Conservation (phyloP, 2,113 vertebrate genomes). For the Notarius quadriscutis region DNA sequence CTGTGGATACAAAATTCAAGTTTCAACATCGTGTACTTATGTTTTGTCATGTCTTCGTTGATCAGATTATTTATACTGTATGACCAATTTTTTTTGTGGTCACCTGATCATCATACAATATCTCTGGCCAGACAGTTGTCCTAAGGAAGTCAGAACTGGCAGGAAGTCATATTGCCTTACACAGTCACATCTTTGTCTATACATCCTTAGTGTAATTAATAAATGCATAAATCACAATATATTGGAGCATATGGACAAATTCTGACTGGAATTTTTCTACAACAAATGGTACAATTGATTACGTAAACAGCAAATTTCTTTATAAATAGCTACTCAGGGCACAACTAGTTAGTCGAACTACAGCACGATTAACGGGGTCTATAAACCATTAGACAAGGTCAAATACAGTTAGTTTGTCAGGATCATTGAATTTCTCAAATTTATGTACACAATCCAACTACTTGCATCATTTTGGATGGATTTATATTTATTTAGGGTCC, state of each 20-base stretch:
- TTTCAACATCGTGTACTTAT: not conserved
- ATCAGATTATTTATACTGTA: not conserved
- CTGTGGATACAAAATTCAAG: slow-evolving; percentile 29
- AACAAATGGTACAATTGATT: not conserved
- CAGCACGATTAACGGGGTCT: not conserved
- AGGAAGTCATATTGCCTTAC: not conserved
- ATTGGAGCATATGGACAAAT: not conserved
- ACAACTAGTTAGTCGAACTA: not conserved
- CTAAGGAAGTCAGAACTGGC: no score
- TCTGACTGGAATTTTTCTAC: no score
- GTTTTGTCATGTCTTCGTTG: no score
- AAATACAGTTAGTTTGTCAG: not conserved
- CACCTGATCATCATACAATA: not conserved
- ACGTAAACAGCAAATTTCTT: not conserved
- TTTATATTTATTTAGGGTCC: not conserved
- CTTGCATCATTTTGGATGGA: not conserved
- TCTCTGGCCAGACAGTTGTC: not conserved
- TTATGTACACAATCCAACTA: not conserved
- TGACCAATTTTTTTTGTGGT: not conserved
- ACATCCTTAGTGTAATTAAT: not conserved
- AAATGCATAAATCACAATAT: not conserved
- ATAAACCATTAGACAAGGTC: not conserved
- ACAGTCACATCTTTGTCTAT: not conserved
- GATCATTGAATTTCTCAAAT: not conserved
- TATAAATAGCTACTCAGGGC: not conserved